These are phyloP conservation scores for Gracilinanus agilis DNA, from an alignment of 2,113 vertebrate species.

Conservation along the genomic window DNA sequence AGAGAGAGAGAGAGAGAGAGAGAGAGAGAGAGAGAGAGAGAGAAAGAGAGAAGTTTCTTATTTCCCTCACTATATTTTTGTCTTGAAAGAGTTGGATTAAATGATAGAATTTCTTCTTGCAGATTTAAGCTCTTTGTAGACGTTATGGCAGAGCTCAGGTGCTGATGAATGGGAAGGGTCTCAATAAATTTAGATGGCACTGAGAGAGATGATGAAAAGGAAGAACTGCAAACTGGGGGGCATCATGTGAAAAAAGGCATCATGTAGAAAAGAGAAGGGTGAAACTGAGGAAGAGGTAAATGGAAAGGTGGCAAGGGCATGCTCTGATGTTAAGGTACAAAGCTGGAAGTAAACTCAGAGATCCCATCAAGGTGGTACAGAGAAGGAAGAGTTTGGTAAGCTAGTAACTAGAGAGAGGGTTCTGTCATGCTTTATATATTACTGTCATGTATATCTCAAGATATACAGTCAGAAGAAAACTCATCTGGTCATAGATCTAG, in stretches of 20 bases:
- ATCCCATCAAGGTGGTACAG: background rate
- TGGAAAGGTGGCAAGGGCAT: background rate
- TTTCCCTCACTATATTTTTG: background rate
- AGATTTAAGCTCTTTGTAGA: background rate
- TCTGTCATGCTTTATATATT: background rate
- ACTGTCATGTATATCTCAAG: background rate
- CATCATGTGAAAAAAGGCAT: background rate
- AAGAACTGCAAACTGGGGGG: background rate
- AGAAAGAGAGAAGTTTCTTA: background rate
- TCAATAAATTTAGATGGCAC: background rate
- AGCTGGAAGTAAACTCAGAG: background rate
- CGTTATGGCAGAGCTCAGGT: background rate
- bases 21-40: too few relatives aligned
- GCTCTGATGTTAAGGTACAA: background rate
- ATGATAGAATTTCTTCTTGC: background rate
- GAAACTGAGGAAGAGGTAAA: background rate
- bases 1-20: too few relatives aligned
- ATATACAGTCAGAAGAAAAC: background rate
- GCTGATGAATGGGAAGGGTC: background rate
- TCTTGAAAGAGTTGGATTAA: background rate
- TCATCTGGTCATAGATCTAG: background rate
- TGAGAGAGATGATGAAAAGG: background rate
- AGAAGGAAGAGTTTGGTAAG: background rate
- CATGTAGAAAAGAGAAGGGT: background rate
- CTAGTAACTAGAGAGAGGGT: background rate